These are phyloP conservation scores for Halcyon leucocephala DNA, from an alignment of 2,797 vertebrate genomes.

Conservation along the genomic window DNA sequence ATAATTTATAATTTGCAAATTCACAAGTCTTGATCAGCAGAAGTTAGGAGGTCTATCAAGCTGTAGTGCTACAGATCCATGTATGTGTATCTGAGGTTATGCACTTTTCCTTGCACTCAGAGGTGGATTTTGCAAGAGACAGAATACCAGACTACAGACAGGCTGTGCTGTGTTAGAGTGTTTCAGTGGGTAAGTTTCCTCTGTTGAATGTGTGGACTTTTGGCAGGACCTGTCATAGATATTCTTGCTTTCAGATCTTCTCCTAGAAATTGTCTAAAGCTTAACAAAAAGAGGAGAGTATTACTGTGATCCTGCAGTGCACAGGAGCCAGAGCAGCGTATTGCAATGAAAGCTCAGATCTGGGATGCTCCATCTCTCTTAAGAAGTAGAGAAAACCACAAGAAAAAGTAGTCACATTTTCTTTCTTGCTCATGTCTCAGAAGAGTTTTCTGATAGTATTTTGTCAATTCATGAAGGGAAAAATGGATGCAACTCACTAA, in stretches of 20 bases:
- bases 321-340: background rate
- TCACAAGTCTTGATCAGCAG: background rate
- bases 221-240: background rate
- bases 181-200: background rate
- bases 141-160: background rate
- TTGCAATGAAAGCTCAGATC: background rate
- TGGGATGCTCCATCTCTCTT: background rate
- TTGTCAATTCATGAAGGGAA: background rate
- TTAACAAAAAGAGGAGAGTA: background rate
- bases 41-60: background rate
- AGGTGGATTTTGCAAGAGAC: background rate
- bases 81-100: rapidly evolving
- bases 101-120: rapidly evolving
- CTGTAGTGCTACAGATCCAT: background rate
- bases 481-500: background rate
- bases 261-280: background rate
- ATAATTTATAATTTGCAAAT: background rate
- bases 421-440: background rate
- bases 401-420: background rate
- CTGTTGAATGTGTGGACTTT: background rate
- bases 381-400: background rate
- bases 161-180: background rate
- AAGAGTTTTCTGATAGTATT: background rate
- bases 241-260: background rate
- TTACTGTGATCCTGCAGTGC: background rate